These are phyloP conservation scores for Drosophila pseudotalamancana DNA, from an alignment of 2,888 invertebrate species.

Conservation along the genomic window DNA sequence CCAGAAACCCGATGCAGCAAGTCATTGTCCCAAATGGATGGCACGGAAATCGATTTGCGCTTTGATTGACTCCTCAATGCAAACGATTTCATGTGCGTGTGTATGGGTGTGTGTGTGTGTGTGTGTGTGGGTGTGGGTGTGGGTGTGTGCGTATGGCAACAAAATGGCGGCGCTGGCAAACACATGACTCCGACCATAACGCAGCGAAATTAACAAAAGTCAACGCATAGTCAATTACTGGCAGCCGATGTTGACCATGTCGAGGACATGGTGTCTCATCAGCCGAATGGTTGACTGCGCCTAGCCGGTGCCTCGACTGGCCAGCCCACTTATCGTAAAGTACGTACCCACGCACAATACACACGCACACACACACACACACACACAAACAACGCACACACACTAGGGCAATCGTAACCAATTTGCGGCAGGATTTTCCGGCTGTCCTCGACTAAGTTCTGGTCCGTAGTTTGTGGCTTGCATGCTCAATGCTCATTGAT, in stretches of 20 bases:
- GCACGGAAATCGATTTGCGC: slow-evolving; percentile 54
- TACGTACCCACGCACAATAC: slow-evolving; percentile 21
- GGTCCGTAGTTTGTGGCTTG: slow-evolving; percentile 52
- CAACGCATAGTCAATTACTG: slow-evolving; percentile 65
- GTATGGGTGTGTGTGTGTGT: neutral
- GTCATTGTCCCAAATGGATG: slow-evolving; percentile 52
- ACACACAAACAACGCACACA: slow-evolving; percentile 5
- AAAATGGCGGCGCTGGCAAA: slow-evolving; percentile 49
- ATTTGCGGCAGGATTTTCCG: slow-evolving; percentile 54
- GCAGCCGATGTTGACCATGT: slow-evolving; percentile 37
- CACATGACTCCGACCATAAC: slow-evolving; percentile 52
- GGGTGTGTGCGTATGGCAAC: slow-evolving; percentile 31
- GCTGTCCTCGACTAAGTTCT: slow-evolving; percentile 37
- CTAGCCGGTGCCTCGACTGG: slow-evolving; percentile 9
- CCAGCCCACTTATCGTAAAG: slow-evolving; percentile 29
- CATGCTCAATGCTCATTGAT: slow-evolving; percentile 76
- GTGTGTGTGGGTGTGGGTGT: neutral
- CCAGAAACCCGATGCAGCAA: slow-evolving; percentile 32
- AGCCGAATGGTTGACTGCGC: slow-evolving; percentile 38
- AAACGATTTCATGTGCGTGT: slow-evolving; percentile 22
- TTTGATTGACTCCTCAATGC: slow-evolving; percentile 65
- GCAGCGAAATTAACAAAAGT: slow-evolving; percentile 71
- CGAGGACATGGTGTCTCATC: slow-evolving; percentile 43
- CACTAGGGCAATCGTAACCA: slow-evolving; percentile 34
- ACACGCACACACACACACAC: slow-evolving; percentile 7